phyloP scores from a whole-genome alignment of 1,140 invertebrate genomes.

The Onthophagus taurus region DNA sequence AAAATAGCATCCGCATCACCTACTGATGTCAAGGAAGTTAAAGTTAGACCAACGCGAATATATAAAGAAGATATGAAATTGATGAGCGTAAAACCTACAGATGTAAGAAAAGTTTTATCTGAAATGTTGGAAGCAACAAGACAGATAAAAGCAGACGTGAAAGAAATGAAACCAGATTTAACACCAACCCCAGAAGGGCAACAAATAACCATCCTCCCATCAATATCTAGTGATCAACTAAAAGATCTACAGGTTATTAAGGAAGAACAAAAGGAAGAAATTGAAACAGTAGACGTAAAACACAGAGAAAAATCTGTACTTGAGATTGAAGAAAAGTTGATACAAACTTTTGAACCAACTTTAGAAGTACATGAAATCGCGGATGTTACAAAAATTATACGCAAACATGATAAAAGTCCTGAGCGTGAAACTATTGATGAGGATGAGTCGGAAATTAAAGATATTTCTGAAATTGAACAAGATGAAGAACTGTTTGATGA shows the following conservation, averaged over 20 bases:
- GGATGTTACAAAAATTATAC: background rate
- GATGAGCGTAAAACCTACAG: constrained; percentile 8
- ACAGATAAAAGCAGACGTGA: constrained; percentile 44
- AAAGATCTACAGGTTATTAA: constrained; percentile 14
- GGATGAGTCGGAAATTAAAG: background rate
- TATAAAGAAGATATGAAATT: constrained; percentile 12
- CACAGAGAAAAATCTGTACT: background rate
- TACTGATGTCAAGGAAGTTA: background rate
- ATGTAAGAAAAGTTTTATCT: constrained; percentile 40
- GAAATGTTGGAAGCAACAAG: constrained; percentile 43
- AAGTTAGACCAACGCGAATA: constrained; percentile 6
- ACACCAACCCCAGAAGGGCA: constrained; percentile 43
- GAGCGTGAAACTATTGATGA: background rate
- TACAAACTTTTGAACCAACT: constrained; percentile 9
- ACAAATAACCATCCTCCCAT: constrained; percentile 27
- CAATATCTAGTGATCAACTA: constrained; percentile 19
- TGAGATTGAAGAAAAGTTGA: constrained; percentile 6
- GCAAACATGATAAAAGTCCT: background rate
- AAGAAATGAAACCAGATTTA: constrained; percentile 43
- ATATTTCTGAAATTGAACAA: background rate
- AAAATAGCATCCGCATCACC: background rate
- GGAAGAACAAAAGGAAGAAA: background rate
- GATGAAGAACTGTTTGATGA: background rate
- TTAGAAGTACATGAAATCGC: constrained; percentile 8
- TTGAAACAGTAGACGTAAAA: constrained; percentile 1